A percentile compares a stretch with the other conserved stretches of the same genome.
Evolutionary conservation across 2,888 invertebrate genomes (phyloP).

Genomic region (Anodontia alba): DNA sequence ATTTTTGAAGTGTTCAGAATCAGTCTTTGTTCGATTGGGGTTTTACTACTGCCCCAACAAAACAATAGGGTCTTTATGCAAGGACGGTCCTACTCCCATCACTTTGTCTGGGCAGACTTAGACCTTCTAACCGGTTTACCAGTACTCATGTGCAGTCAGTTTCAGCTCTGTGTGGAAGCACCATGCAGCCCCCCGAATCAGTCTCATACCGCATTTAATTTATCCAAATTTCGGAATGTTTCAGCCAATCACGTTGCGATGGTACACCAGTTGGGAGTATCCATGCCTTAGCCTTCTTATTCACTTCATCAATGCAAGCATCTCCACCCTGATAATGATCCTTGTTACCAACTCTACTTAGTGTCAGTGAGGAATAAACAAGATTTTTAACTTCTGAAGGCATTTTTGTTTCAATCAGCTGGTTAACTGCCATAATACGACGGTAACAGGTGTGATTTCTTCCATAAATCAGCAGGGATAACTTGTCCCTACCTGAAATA

Average conservation of each 20-base stretch:
- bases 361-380: constrained; percentile 8
- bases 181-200: too few species aligned
- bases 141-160: too few species aligned
- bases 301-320: constrained; percentile 27
- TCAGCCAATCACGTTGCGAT: constrained; percentile 14
- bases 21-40: too few species aligned
- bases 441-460: constrained; percentile 32
- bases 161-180: too few species aligned
- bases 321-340: constrained; percentile 33
- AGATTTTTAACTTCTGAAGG: constrained; percentile 1
- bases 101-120: too few species aligned
- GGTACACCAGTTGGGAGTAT: not conserved
- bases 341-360: not conserved
- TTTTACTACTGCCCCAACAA: too few species aligned
- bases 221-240: constrained; percentile 36
- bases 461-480: constrained; percentile 17
- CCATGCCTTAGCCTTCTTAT: not conserved
- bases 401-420: not conserved
- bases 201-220: constrained; percentile 29
- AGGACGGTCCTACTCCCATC: too few species aligned
- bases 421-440: not conserved
- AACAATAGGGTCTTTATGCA: too few species aligned
- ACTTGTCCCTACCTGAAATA: constrained; percentile 35
- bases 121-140: too few species aligned
- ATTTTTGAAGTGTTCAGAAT: too few species aligned